Conservation (phyloP, 2,888 invertebrate species). For the Pollenia amentaria region DNA sequence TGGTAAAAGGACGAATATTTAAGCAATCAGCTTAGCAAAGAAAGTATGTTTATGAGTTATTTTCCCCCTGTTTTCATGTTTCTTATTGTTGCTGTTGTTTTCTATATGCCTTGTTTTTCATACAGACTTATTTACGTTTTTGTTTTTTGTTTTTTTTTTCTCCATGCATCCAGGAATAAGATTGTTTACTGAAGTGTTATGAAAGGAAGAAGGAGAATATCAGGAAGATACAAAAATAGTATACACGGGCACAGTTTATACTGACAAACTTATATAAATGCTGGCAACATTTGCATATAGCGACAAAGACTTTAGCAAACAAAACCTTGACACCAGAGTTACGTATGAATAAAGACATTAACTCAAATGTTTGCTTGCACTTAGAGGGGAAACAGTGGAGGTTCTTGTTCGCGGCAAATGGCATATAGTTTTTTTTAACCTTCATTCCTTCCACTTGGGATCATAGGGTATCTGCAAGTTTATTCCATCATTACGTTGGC, state of each 20-base stretch:
- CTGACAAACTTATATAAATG: background rate
- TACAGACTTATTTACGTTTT: background rate
- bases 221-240: background rate
- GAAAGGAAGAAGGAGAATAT: background rate
- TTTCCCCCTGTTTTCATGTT: conserved; percentile 30
- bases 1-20: conserved; percentile 7
- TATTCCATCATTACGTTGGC: too few species aligned
- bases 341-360: background rate
- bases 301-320: background rate
- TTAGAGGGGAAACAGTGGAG: background rate
- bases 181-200: conserved; percentile 49
- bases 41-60: conserved; percentile 33
- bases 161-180: conserved; percentile 24
- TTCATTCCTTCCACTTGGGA: too few species aligned
- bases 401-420: background rate
- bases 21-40: conserved; percentile 61
- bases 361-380: background rate
- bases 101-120: conserved; percentile 2
- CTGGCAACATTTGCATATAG: conserved; percentile 4
- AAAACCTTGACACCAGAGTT: conserved; percentile 37
- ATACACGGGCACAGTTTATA: background rate
- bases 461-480: too few species aligned
- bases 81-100: background rate
- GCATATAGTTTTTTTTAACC: too few species aligned
- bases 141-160: conserved; percentile 8